phyloP scores from a whole-genome alignment of 2,797 vertebrate species.

The Arnoldichthys spilopterus region DNA sequence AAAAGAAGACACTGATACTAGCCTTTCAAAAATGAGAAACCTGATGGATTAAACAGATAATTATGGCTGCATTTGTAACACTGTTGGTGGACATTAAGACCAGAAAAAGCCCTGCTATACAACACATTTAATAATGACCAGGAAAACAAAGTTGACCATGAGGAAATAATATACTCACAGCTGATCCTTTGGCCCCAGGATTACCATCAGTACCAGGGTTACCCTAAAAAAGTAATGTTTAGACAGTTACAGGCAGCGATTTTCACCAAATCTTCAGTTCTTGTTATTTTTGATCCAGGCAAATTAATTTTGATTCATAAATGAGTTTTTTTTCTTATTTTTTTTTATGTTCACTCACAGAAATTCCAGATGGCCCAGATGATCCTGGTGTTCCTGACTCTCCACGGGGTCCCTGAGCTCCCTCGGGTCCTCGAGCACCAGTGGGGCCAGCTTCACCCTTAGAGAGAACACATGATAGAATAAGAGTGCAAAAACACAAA shows the following conservation, averaged over 20 bases:
- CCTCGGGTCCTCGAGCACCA: constrained; percentile 90
- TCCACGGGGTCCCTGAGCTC: constrained; percentile 90
- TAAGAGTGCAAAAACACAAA: neutral
- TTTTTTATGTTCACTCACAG: constrained; percentile 75
- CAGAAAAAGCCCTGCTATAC: no score
- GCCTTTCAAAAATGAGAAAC: neutral
- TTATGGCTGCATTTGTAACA: no score
- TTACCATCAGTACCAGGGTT: constrained; percentile 96
- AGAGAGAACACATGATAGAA: neutral
- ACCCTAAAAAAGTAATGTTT: constrained; percentile 76
- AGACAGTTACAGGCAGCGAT: neutral
- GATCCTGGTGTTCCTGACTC: constrained; percentile 95
- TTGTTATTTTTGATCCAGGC: neutral
- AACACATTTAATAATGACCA: no score
- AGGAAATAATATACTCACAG: constrained; percentile 80
- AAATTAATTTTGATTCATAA: no score
- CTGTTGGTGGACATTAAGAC: no score
- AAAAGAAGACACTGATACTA: neutral
- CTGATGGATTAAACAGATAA: neutral
- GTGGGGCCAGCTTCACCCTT: constrained; percentile 97
- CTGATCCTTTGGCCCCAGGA: constrained; percentile 93
- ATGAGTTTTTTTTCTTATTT: neutral
- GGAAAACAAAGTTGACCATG: no score
- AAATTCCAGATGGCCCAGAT: constrained; percentile 90
- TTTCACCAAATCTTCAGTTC: neutral